Conservation (phyloP, 2,888 invertebrate species). For the Phyllotreta cruciferae region DNA sequence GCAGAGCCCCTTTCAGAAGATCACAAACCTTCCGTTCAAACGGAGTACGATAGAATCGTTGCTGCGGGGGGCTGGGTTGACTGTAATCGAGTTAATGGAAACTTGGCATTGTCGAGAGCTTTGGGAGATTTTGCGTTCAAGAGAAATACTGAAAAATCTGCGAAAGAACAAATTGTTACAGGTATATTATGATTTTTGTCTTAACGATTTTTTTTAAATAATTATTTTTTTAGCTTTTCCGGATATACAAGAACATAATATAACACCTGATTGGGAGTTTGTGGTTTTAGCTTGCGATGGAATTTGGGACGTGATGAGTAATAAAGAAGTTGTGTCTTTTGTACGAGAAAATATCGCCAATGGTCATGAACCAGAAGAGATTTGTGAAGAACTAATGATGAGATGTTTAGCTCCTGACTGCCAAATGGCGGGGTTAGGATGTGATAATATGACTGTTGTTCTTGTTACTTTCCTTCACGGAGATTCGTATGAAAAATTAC, state of each 20-base stretch:
- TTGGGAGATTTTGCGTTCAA: conserved; percentile 98
- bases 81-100: conserved; percentile 97
- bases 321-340: conserved; percentile 92
- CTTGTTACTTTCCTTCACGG: conserved; percentile 79
- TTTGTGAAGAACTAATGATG: conserved; percentile 95
- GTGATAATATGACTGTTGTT: conserved; percentile 99
- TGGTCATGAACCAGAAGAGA: conserved; percentile 88
- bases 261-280: conserved; percentile 95
- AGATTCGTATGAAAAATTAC: conserved; percentile 58
- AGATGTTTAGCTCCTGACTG: conserved; percentile 96
- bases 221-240: conserved; percentile 76
- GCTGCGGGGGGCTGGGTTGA: conserved; percentile 98
- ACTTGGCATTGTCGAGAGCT: conserved; percentile 93
- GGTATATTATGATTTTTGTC: conserved; percentile 27
- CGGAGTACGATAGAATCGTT: conserved; percentile 85
- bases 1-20: conserved; percentile 84
- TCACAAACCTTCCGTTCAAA: conserved; percentile 89
- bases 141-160: conserved; percentile 80
- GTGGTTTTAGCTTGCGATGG: conserved; percentile 97
- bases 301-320: conserved; percentile 98
- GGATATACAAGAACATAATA: conserved; percentile 82
- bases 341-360: conserved; percentile 82
- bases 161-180: conserved; percentile 92
- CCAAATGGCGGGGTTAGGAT: conserved; percentile 95
- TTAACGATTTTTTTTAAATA: not conserved